Conservation (phyloP, 2,797 vertebrate species). For the Hydrolagus colliei region DNA sequence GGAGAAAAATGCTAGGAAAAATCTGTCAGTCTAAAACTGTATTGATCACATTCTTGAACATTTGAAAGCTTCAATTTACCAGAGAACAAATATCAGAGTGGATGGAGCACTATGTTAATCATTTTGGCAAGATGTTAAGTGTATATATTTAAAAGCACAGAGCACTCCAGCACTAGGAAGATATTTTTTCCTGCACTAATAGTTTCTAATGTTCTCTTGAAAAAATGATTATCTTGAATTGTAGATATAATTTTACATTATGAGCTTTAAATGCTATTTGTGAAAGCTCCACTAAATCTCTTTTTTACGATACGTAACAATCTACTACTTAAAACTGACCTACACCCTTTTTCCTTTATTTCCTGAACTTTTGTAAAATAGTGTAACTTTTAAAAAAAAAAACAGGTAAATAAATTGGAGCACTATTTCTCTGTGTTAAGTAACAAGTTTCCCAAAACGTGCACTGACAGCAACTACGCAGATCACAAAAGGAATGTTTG, state of each 20-base stretch:
- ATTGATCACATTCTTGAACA: constrained; percentile 6
- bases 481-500: constrained; percentile 24
- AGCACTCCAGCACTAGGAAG: not conserved
- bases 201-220: constrained; percentile 10
- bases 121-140: not conserved
- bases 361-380: constrained; percentile 24
- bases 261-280: constrained; percentile 13
- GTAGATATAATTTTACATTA: not conserved
- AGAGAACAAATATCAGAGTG: not conserved
- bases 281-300: not conserved
- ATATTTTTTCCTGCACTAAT: not conserved
- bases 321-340: constrained; percentile 22
- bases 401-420: not conserved
- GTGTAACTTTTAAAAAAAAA: constrained; percentile 2
- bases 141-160: too few species aligned
- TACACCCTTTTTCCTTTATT: constrained; percentile 7
- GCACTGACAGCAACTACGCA: not conserved
- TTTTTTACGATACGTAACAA: constrained; percentile 8
- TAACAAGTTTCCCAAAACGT: constrained; percentile 12
- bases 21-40: constrained; percentile 20
- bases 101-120: not conserved
- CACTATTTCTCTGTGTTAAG: constrained; percentile 28
- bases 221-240: not conserved
- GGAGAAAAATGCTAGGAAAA: not conserved
- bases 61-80: constrained; percentile 9